Conservation (phyloP, 2,888 invertebrate species). For the Pelosia muscerda region DNA sequence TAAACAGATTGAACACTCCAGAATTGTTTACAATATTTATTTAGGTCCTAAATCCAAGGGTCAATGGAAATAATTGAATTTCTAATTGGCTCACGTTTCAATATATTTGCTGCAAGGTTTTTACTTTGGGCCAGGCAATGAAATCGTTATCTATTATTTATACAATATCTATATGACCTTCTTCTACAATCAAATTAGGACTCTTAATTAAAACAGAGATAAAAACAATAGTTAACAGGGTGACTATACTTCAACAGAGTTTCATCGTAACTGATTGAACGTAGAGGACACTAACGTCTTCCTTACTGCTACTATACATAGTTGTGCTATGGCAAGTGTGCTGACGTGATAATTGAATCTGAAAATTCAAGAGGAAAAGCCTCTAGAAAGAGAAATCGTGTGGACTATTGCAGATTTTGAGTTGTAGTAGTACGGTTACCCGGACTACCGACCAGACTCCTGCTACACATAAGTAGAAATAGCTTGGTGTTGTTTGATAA, state of each 20-base stretch:
- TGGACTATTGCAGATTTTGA: too few relatives aligned
- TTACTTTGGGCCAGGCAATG: not conserved
- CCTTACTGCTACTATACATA: too few relatives aligned
- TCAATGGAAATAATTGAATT: not conserved
- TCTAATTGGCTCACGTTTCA: not conserved
- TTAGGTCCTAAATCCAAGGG: constrained; percentile 11
- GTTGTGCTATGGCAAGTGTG: too few relatives aligned
- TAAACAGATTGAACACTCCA: constrained; percentile 26
- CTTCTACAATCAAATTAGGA: too few relatives aligned
- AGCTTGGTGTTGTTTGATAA: too few relatives aligned
- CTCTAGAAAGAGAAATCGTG: too few relatives aligned
- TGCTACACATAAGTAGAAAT: too few relatives aligned
- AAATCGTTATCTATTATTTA: constrained; percentile 26
- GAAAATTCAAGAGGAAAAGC: too few relatives aligned
- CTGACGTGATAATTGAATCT: too few relatives aligned
- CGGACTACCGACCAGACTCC: too few relatives aligned
- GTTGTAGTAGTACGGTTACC: too few relatives aligned
- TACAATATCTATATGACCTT: constrained; percentile 21
- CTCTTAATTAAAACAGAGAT: too few relatives aligned
- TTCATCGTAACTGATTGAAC: constrained; percentile 52
- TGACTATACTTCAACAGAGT: constrained; percentile 55
- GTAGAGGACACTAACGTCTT: constrained; percentile 11
- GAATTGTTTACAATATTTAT: constrained; percentile 7
- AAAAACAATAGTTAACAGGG: not conserved
- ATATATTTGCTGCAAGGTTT: not conserved